These are phyloP conservation scores for Macquaria ambigua DNA, from an alignment of 2,113 vertebrate species.

Conservation along the genomic window DNA sequence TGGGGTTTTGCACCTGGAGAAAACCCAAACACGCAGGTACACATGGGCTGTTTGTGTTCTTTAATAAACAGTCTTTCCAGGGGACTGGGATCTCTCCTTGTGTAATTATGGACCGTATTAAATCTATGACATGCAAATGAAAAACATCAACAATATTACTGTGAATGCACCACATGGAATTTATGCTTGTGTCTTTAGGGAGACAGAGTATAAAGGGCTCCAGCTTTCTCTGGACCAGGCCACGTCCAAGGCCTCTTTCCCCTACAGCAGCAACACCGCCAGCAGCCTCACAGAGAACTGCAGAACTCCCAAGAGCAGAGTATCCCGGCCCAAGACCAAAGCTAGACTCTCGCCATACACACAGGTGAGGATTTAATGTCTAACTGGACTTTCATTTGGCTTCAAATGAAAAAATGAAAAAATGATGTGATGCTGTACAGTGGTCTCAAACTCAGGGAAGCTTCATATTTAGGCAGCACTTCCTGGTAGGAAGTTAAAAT, in stretches of 20 bases:
- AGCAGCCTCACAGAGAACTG: conserved; percentile 86
- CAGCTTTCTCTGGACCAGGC: conserved; percentile 97
- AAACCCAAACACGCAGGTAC: conserved; percentile 49
- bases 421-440: neutral
- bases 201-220: conserved; percentile 97
- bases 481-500: neutral
- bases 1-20: conserved; percentile 50
- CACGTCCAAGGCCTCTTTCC: conserved; percentile 90
- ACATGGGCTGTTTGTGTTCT: conserved; percentile 39
- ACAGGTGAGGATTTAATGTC: conserved; percentile 86
- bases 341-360: conserved; percentile 95
- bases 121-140: conserved; percentile 26
- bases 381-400: neutral
- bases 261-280: conserved; percentile 88
- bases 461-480: neutral
- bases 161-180: conserved; percentile 9
- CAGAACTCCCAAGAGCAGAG: conserved; percentile 88
- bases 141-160: conserved; percentile 1
- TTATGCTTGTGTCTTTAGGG: conserved; percentile 83
- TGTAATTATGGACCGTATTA: conserved; percentile 35
- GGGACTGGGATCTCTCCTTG: conserved; percentile 21
- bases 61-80: conserved; percentile 42
- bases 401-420: neutral
- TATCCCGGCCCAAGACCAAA: conserved; percentile 90
- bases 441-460: neutral